Evolutionary conservation across 1,140 invertebrate genomes (phyloP).

Genomic region (Papilio glaucus): DNA sequence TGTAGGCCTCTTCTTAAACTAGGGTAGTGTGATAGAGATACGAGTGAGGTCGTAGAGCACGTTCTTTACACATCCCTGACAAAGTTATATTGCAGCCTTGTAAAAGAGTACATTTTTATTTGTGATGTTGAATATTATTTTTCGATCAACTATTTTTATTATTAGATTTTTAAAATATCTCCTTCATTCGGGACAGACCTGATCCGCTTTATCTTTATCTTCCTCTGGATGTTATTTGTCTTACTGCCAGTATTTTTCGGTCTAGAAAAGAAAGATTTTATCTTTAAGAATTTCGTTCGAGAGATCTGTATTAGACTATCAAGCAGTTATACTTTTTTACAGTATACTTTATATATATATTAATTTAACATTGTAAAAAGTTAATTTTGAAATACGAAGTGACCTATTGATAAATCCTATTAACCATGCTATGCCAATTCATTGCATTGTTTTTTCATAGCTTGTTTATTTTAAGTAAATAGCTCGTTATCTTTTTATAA

Average conservation of each 20-base stretch:
- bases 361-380: no score
- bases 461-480: no score
- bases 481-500: no score
- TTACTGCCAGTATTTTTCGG: neutral
- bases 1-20: conserved; percentile 1
- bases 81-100: conserved; percentile 1
- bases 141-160: neutral
- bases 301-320: no score
- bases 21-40: conserved; percentile 17
- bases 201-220: neutral
- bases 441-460: no score
- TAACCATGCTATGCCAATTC: no score
- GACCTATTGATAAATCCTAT: no score
- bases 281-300: neutral
- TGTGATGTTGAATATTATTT: neutral
- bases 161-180: neutral
- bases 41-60: conserved; percentile 18
- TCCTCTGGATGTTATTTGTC: neutral
- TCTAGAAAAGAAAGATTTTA: no score
- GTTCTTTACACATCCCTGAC: conserved; percentile 14
- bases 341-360: no score
- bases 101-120: neutral
- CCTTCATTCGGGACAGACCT: neutral
- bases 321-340: no score
- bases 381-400: no score